Evolutionary conservation across 2,888 invertebrate genomes (phyloP).

Genomic region (Synanthedon formicaeformis): DNA sequence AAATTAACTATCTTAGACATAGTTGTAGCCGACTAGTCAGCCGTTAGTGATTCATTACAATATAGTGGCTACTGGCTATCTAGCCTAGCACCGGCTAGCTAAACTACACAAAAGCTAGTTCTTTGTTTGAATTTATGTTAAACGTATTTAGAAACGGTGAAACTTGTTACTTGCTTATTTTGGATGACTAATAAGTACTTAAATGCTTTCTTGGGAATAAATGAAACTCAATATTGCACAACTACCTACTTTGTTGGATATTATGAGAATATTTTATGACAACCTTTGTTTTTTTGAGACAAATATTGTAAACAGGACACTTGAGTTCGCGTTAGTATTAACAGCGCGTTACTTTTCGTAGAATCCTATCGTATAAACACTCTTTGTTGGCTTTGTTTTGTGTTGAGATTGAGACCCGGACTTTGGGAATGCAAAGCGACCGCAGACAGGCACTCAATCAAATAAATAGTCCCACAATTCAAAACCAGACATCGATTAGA

Average conservation of each 20-base stretch:
- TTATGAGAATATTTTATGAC: no score
- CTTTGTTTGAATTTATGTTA: neutral
- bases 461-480: constrained; percentile 6
- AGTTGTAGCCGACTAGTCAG: neutral
- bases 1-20: neutral
- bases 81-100: no score
- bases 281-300: no score
- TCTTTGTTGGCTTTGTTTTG: constrained; percentile 17
- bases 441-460: constrained; percentile 10
- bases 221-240: no score
- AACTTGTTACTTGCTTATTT: neutral
- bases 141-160: neutral
- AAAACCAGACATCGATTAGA: constrained; percentile 15
- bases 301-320: constrained; percentile 18
- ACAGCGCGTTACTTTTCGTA: constrained; percentile 32
- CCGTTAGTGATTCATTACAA: no score
- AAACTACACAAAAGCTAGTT: neutral
- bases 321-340: constrained; percentile 25
- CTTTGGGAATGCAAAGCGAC: constrained; percentile 14
- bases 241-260: no score
- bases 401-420: constrained; percentile 8
- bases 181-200: neutral
- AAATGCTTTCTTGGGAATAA: neutral
- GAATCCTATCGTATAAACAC: constrained; percentile 40
- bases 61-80: no score